A percentile compares a stretch with the other conserved stretches of the same genome.
These are phyloP conservation scores for Toxonevra muliebris DNA, from an alignment of 2,888 invertebrate species.

Conservation along the genomic window DNA sequence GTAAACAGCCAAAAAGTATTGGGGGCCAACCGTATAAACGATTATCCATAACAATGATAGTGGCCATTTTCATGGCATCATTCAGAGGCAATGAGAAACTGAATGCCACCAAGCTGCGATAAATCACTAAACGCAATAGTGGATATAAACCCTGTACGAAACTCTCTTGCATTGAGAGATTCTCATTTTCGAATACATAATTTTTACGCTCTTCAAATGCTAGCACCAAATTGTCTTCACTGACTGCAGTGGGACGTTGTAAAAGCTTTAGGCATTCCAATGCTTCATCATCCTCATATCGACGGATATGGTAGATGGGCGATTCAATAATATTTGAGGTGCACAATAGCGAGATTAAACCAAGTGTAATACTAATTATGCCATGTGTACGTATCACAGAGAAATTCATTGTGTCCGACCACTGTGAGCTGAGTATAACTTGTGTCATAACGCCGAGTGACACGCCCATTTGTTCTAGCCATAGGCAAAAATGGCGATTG, in stretches of 20 bases:
- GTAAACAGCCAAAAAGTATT: conserved; percentile 45
- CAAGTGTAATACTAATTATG: conserved; percentile 46
- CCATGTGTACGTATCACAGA: conserved; percentile 49
- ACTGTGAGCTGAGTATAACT: conserved; percentile 45
- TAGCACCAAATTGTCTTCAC: conserved; percentile 29
- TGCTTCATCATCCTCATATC: conserved; percentile 48
- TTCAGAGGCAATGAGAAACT: conserved; percentile 54
- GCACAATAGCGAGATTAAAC: conserved; percentile 34
- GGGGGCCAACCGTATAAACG: conserved; percentile 39
- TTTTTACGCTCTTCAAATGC: conserved; percentile 47
- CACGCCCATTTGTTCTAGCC: conserved; percentile 49
- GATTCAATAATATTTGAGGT: conserved; percentile 47
- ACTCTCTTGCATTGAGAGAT: conserved; percentile 28
- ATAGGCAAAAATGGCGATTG: conserved; percentile 46
- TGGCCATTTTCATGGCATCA: conserved; percentile 24
- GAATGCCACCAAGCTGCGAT: conserved; percentile 54
- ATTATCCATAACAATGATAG: conserved; percentile 14
- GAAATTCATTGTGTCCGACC: conserved; percentile 31
- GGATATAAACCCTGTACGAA: conserved; percentile 38
- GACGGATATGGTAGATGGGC: conserved; percentile 50
- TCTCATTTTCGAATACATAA: conserved; percentile 47
- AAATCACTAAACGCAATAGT: conserved; percentile 50
- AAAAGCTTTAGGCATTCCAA: conserved; percentile 38
- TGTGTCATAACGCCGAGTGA: conserved; percentile 50
- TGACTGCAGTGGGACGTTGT: conserved; percentile 29